A percentile compares a stretch with the other conserved stretches of the same genome.
Conservation (phyloP, 2,113 vertebrate genomes). For the Rhea americana region DNA sequence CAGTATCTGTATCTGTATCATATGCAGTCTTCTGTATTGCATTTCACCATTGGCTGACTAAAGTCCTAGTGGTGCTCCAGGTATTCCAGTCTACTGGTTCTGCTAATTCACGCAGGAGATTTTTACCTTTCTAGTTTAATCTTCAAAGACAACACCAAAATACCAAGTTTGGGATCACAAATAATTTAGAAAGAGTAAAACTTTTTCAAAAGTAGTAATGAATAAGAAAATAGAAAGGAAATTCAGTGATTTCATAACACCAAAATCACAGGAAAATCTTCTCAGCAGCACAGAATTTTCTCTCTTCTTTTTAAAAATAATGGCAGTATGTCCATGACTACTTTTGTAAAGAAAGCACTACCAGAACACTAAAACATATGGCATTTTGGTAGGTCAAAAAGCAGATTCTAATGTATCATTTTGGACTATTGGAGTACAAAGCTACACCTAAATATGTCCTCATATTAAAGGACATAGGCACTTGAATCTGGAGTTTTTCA, state of each 20-base stretch:
- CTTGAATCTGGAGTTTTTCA: neutral
- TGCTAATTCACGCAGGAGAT: neutral
- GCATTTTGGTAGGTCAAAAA: neutral
- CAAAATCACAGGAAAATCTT: neutral
- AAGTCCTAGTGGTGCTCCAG: neutral
- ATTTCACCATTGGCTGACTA: neutral
- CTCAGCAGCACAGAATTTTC: neutral
- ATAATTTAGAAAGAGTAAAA: neutral
- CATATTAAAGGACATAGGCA: neutral
- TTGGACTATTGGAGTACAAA: neutral
- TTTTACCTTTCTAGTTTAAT: neutral
- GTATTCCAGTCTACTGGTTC: neutral
- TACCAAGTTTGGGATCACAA: neutral
- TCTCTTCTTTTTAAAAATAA: neutral
- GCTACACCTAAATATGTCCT: neutral
- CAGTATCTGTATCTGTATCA: neutral
- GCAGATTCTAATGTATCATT: neutral
- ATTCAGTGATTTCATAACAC: accelerated
- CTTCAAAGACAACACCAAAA: neutral
- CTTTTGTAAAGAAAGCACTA: neutral
- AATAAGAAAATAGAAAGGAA: neutral
- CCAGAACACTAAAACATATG: neutral
- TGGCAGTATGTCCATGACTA: neutral
- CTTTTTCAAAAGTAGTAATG: neutral
- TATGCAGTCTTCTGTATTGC: neutral